Evolutionary conservation across 2,113 vertebrate genomes (phyloP).

Genomic region (Podiceps cristatus): DNA sequence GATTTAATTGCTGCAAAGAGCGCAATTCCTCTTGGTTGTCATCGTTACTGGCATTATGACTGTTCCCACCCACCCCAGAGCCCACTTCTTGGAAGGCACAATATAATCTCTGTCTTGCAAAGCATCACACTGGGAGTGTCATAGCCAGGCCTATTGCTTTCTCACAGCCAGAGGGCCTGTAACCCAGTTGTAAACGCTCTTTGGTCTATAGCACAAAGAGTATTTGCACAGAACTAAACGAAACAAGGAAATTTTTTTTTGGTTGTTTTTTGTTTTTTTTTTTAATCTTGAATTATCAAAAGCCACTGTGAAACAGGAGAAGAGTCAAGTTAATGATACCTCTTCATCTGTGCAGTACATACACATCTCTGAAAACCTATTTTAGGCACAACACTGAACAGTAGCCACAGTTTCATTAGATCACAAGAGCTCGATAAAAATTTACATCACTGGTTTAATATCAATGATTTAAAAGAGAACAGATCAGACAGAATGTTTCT

Average conservation of each 20-base stretch:
- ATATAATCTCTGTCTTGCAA: not conserved
- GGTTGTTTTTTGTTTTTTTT: no score
- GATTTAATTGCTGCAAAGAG: not conserved
- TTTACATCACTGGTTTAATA: not conserved
- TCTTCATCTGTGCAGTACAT: not conserved
- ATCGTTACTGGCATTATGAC: rapidly evolving
- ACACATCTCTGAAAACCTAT: not conserved
- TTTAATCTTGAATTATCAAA: not conserved
- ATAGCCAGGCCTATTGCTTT: not conserved
- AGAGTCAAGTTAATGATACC: not conserved
- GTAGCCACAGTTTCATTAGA: not conserved
- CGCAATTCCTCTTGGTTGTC: not conserved
- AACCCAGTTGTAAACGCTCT: not conserved
- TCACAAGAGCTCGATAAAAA: not conserved
- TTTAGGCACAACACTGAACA: not conserved
- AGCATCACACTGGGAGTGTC: not conserved
- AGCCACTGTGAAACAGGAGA: not conserved
- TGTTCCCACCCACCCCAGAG: not conserved
- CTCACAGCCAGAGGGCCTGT: not conserved
- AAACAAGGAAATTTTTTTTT: not conserved
- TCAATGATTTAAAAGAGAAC: not conserved
- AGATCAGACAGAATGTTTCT: not conserved
- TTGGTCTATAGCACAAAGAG: not conserved
- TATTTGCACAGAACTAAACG: not conserved
- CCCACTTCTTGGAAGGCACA: not conserved